Evolutionary conservation across 2,888 invertebrate species (phyloP), one percentile per base, ranked within the genome.

Genomic region (Drosophila trichaetosa): DNA sequence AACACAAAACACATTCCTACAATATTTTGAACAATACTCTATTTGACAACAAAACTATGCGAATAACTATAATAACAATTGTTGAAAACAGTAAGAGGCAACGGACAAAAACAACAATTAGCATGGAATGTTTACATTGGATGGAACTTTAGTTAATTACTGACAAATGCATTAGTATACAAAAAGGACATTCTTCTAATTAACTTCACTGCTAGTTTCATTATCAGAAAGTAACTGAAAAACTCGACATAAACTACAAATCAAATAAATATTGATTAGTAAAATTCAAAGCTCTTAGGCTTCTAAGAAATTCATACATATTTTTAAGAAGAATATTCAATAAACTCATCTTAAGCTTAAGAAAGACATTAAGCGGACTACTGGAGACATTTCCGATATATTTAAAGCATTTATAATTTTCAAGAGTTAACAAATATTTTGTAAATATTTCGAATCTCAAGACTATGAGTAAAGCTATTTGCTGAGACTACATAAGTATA

Each of bases 131-230:
- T 84, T 79, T 77, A 73, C 74, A 73, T 70, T 75, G 68, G 53
- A 48, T 58, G 73, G 52, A 88, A 80, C 71, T 87, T 77, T 69
- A 79, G 79, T 89, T 89, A 83, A 89, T 86, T 88, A 83, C 79
- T 80, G 77, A 76, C 85, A 83, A 80, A 76, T 80, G 75, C 80
- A 89, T 78, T 80, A 80, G 70, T 69, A 76, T 67, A 69, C 56
- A 52, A 49, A 52, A 48, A 52, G 60, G 24, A 1, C 18, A 34
- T 64, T 77, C 68, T 33, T 10, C 18, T 59, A 54, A 58, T 24
- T 0, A 6, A 42, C 16, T 27, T 49, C 31, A 16, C 6, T 56
- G 34, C 10, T 38, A 60, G 29, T 40, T 48, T 7, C 24, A 8
- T 46, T 46, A 4, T 24, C 16, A 10, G 7, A 27, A 31, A 51